A percentile compares a stretch with the other conserved stretches of the same genome.
Conservation (phyloP, 2,113 vertebrate species). For the Fregetta grallaria region DNA sequence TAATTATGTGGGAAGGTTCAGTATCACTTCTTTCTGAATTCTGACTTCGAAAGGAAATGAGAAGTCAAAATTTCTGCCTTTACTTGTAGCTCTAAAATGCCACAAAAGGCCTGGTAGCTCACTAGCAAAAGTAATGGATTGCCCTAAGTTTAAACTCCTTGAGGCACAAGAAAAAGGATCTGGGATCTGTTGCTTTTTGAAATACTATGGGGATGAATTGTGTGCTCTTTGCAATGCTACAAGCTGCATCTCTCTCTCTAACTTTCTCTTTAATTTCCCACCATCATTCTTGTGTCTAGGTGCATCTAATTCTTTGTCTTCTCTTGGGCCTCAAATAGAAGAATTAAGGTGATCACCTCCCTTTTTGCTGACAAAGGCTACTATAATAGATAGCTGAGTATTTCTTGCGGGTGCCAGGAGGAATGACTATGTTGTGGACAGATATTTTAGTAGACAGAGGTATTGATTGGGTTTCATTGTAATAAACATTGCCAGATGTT, state of each 20-base stretch:
- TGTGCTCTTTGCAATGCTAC: not conserved
- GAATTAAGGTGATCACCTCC: not conserved
- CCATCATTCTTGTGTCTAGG: not conserved
- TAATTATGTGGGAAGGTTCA: constrained; percentile 14
- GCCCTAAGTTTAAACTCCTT: not conserved
- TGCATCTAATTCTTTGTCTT: not conserved
- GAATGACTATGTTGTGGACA: constrained; percentile 21
- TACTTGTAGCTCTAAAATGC: not conserved
- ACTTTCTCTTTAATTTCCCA: not conserved
- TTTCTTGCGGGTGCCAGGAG: not conserved
- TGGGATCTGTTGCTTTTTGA: not conserved
- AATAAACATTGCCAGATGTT: constrained; percentile 54
- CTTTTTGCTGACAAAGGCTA: not conserved
- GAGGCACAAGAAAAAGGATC: not conserved
- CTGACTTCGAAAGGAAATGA: not conserved
- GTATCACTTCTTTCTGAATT: constrained; percentile 10
- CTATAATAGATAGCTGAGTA: not conserved
- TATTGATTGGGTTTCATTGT: constrained; percentile 41
- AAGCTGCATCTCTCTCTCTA: not conserved
- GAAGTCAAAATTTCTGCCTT: constrained; percentile 7
- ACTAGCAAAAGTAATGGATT: not conserved
- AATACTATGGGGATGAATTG: not conserved
- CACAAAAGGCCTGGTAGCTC: not conserved
- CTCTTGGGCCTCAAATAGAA: not conserved
- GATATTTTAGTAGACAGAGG: constrained; percentile 35